Percentiles rank a stretch among this genome's conserved stretches.
phyloP scores from a whole-genome alignment of 2,113 vertebrate species.

The Muntiacus reevesi region DNA sequence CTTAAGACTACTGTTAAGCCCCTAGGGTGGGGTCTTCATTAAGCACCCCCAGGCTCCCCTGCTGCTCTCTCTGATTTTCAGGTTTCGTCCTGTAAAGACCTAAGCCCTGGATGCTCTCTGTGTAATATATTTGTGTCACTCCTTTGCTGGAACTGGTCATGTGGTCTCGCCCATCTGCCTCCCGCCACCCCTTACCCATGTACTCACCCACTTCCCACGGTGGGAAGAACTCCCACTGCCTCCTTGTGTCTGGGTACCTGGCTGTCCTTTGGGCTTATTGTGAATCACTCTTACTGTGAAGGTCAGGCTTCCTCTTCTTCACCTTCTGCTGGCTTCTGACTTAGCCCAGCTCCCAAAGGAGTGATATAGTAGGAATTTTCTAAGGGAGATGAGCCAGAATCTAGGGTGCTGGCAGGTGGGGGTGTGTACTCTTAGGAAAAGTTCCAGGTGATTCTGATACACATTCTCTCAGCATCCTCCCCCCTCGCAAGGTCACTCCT shows the following conservation, averaged over 20 bases:
- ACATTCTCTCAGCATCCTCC: not conserved
- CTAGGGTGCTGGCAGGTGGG: not conserved
- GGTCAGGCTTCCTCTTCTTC: not conserved
- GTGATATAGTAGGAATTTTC: not conserved
- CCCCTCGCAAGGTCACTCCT: not conserved
- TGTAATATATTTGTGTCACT: not conserved
- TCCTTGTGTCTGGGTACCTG: not conserved
- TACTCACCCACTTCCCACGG: not conserved
- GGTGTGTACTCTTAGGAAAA: not conserved
- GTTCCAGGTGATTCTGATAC: not conserved
- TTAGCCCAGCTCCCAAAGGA: not conserved
- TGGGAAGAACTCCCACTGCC: not conserved
- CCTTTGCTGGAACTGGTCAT: not conserved
- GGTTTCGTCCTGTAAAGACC: not conserved
- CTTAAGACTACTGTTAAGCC: not conserved
- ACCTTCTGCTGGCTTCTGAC: not conserved
- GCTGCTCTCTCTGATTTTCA: not conserved
- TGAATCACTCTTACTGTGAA: not conserved
- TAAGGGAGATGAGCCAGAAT: not conserved
- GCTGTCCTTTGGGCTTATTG: not conserved
- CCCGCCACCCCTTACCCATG: not conserved
- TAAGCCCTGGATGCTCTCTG: not conserved
- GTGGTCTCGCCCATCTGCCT: accelerated
- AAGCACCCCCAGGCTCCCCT: not conserved
- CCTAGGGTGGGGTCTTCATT: not conserved